Conservation (phyloP, 2,888 invertebrate species). For the Thyatira batis region DNA sequence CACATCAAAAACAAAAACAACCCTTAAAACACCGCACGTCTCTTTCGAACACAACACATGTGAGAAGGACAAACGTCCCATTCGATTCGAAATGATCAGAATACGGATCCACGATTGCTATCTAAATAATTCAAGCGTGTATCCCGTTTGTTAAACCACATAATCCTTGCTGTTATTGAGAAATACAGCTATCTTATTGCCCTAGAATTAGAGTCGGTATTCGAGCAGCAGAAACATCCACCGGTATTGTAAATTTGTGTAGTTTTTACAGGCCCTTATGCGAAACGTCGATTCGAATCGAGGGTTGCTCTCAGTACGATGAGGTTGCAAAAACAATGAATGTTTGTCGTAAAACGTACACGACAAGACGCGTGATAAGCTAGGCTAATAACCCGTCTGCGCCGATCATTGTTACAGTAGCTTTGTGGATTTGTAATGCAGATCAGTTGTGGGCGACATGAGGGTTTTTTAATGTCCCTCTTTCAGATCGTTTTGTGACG, state of each 20-base stretch:
- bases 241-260: conserved; percentile 22
- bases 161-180: conserved; percentile 15
- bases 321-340: conserved; percentile 73
- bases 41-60: conserved; percentile 34
- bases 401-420: conserved; percentile 23
- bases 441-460: conserved; percentile 23
- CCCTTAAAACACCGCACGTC: conserved; percentile 38
- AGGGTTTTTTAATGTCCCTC: conserved; percentile 12
- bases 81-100: conserved; percentile 72
- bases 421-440: conserved; percentile 28
- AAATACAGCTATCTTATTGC: conserved; percentile 17
- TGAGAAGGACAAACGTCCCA: conserved; percentile 36
- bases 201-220: conserved; percentile 26
- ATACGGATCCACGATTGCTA: conserved; percentile 76
- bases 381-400: conserved; percentile 54
- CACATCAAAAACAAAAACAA: conserved; percentile 13
- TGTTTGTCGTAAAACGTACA: conserved; percentile 61
- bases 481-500: not conserved
- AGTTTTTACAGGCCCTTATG: conserved; percentile 78
- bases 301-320: conserved; percentile 52
- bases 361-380: conserved; percentile 70
- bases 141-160: conserved; percentile 59
- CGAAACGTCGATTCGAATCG: conserved; percentile 78
- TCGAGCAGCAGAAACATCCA: conserved; percentile 6
- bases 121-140: conserved; percentile 79